These are phyloP conservation scores for Lutraria lutraria DNA, from an alignment of 2,888 invertebrate species.

Conservation along the genomic window DNA sequence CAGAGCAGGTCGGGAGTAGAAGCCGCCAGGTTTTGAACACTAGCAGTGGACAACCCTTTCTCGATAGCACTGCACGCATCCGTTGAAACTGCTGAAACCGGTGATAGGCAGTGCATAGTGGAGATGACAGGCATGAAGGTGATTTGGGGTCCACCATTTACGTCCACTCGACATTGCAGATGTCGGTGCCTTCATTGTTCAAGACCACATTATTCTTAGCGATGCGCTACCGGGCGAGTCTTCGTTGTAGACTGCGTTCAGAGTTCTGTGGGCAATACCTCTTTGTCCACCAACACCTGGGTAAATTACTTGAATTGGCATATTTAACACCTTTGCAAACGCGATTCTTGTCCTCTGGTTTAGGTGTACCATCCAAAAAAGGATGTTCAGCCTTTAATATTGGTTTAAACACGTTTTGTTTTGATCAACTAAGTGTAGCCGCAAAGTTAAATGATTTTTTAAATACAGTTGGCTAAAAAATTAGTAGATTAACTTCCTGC, in stretches of 20 bases:
- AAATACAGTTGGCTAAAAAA: too few relatives aligned
- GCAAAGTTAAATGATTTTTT: too few relatives aligned
- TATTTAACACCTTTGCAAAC: not conserved
- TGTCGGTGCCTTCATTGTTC: not conserved
- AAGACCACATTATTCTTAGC: not conserved
- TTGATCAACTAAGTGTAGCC: too few relatives aligned
- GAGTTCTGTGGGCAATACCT: not conserved
- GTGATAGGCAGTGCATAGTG: too few relatives aligned
- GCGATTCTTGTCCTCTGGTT: not conserved
- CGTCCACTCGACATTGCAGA: not conserved
- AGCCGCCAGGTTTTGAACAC: not conserved
- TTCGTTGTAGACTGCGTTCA: not conserved
- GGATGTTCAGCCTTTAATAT: too few relatives aligned
- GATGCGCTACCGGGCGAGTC: not conserved
- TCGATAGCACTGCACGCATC: not conserved
- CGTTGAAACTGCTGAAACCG: not conserved
- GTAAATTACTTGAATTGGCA: not conserved
- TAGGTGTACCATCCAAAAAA: too few relatives aligned
- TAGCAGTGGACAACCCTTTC: not conserved
- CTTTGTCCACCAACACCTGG: not conserved
- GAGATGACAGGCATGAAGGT: not conserved
- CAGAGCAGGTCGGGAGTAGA: not conserved
- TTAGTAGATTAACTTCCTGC: too few relatives aligned
- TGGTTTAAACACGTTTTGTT: too few relatives aligned
- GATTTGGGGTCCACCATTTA: slow-evolving; percentile 49